These are phyloP conservation scores for Genyomyrus donnyi DNA, from an alignment of 2,113 vertebrate genomes.

Conservation along the genomic window DNA sequence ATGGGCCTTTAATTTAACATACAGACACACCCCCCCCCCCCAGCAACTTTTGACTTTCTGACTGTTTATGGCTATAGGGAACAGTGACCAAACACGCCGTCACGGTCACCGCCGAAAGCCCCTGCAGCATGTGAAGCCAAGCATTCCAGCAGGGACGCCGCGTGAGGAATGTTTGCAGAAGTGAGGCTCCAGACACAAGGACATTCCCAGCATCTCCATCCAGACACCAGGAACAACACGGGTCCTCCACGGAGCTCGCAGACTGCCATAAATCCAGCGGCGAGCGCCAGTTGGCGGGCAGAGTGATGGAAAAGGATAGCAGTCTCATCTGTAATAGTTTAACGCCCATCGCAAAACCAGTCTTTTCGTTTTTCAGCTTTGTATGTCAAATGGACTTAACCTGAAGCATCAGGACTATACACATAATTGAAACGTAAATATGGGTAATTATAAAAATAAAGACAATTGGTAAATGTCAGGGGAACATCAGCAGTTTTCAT, in stretches of 20 bases:
- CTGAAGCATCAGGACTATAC: background rate
- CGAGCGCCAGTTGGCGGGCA: conserved; percentile 8
- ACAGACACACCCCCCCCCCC: background rate
- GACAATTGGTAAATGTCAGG: background rate
- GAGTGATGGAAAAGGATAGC: background rate
- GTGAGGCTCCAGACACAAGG: conserved; percentile 32
- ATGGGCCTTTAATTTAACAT: background rate
- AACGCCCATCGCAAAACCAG: background rate
- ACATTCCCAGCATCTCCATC: conserved; percentile 30
- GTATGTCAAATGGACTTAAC: background rate
- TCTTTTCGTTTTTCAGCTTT: background rate
- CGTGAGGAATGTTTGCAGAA: conserved; percentile 39
- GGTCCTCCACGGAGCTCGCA: conserved; percentile 39
- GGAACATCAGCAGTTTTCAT: background rate
- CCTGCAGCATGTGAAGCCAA: background rate
- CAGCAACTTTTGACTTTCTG: background rate
- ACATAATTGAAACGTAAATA: background rate
- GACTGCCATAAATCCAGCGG: conserved; percentile 35
- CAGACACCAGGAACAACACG: conserved; percentile 50
- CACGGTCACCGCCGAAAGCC: background rate
- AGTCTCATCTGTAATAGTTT: background rate
- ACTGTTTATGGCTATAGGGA: background rate
- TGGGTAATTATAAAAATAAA: background rate
- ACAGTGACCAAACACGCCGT: background rate
- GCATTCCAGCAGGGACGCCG: conserved; percentile 1